Evolutionary conservation across 2,797 vertebrate genomes (phyloP), one percentile per base, ranked within the genome.

Genomic region (Alcedo quadribrachys): DNA sequence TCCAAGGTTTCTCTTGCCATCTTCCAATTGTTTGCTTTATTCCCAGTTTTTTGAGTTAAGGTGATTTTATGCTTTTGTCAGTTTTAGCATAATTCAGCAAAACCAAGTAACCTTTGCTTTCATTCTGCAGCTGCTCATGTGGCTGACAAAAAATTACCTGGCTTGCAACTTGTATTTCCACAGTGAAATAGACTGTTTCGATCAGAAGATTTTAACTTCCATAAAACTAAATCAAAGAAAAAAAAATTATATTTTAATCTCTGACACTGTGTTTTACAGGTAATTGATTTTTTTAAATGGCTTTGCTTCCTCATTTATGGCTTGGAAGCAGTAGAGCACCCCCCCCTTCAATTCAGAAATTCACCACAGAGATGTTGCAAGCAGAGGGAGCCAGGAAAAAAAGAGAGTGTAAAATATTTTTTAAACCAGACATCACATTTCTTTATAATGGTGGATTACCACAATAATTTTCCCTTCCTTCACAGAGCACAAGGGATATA

Each of bases 351-450:
- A 22, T 63, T 79, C 60, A 90, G 81, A 87, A 89, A 66, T 69
- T 92, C 37, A 66, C 71, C 51, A 50, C 67, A 75, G 46, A 85
- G 71, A 61, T 71, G 22, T 33, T 62, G 37, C 40, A 58, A 82
- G 37, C 5, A 70, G 67, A 81, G 45, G 46, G 35, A 55, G 83
- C 55, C 67, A 88, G 85, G 55, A 79, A 88, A 84, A 88, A 50
- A 51, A 71, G 8, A 11, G 58, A 87, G 35, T 58, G 42, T 70
- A 80, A 93, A 93, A 82, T 68, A 42, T 37, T 48, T 92, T 50
- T 76, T 33, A 91, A 85, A 92, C 71, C 79, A 93, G 74, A 66
- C 58, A 61, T 67, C n/a, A 7, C n/a, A 68, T 85, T 92, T 93
- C 45, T 74, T 53, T 65, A 2, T 61, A 75, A 30, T n/a, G 76